Evolutionary conservation across 2,888 invertebrate species (phyloP).

Genomic region (Blastobasis adustella): DNA sequence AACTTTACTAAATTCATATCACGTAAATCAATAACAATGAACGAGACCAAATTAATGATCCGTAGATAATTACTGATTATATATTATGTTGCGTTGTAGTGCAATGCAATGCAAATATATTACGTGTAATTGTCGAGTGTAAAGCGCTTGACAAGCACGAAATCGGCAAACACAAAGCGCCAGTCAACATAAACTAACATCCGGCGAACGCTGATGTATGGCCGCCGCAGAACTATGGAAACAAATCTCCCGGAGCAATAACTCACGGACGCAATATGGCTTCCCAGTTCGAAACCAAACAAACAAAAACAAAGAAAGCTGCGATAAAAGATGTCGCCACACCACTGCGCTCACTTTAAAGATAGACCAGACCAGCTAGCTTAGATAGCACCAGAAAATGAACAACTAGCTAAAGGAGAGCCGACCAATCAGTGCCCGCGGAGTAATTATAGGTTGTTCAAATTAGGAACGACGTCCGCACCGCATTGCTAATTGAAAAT

Average conservation of each 20-base stretch:
- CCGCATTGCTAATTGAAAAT: constrained; percentile 59
- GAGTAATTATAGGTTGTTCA: constrained; percentile 65
- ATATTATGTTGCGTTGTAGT: too few species aligned
- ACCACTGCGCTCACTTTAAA: constrained; percentile 51
- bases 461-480: constrained; percentile 62
- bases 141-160: constrained; percentile 46
- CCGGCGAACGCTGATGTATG: constrained; percentile 67
- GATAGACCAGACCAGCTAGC: constrained; percentile 45
- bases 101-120: neutral
- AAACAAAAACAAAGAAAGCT: constrained; percentile 56
- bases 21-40: too few species aligned
- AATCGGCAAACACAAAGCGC: constrained; percentile 59
- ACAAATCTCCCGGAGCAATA: constrained; percentile 68
- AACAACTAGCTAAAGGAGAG: constrained; percentile 42
- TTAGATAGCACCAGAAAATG: constrained; percentile 48
- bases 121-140: constrained; percentile 30
- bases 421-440: constrained; percentile 50
- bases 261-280: constrained; percentile 68
- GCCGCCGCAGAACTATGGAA: constrained; percentile 69
- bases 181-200: constrained; percentile 68
- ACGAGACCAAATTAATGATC: too few species aligned
- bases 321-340: constrained; percentile 68
- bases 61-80: too few species aligned
- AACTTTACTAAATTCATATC: too few species aligned
- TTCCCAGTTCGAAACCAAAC: constrained; percentile 58